These are phyloP conservation scores for Cyrtorhinus lividipennis DNA, from an alignment of 1,140 invertebrate genomes.

Conservation along the genomic window DNA sequence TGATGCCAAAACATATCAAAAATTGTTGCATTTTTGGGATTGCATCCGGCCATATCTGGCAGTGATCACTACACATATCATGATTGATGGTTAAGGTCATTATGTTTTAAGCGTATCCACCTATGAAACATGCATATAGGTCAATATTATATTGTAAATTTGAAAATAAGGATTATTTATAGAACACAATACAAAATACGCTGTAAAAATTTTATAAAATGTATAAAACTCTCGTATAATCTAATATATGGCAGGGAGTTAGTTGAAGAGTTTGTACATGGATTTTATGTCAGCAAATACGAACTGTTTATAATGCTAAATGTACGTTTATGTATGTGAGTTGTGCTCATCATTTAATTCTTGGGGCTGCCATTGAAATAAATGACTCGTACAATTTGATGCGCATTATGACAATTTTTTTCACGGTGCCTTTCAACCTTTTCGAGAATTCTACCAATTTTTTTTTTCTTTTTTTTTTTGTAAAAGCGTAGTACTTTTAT, in stretches of 20 bases:
- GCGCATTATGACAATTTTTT: too few species aligned
- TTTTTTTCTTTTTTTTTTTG: too few species aligned
- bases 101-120: not conserved
- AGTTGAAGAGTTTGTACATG: constrained; percentile 12
- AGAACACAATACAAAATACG: not conserved
- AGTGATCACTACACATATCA: constrained; percentile 1
- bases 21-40: not conserved
- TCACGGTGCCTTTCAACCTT: too few species aligned
- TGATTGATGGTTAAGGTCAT: not conserved
- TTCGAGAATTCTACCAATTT: too few species aligned
- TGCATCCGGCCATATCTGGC: not conserved
- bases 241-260: not conserved
- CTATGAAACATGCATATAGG: not conserved
- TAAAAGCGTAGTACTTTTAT: too few species aligned
- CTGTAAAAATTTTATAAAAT: not conserved
- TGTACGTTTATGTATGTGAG: constrained; percentile 17
- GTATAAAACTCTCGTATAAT: constrained; percentile 1
- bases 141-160: not conserved
- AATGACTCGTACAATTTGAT: not conserved
- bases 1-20: not conserved
- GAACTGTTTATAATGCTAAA: constrained; percentile 13
- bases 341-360: constrained; percentile 17
- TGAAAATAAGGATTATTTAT: constrained; percentile 4
- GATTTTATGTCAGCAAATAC: constrained; percentile 1
- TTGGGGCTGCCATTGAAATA: constrained; percentile 9